Conservation (phyloP, 2,113 vertebrate genomes). For the Sceloporus tristichus region DNA sequence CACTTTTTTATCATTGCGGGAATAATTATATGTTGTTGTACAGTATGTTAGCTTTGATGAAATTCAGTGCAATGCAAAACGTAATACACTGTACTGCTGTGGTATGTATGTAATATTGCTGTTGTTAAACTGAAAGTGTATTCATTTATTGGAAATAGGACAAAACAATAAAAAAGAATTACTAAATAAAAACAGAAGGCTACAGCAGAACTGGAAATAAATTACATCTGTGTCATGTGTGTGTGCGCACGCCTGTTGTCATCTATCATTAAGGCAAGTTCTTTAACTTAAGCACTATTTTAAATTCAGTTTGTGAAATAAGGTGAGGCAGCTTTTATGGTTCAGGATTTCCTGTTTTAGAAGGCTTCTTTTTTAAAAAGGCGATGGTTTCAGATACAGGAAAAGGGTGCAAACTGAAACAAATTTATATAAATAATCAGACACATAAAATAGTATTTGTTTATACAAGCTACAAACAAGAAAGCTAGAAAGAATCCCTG, state of each 20-base stretch:
- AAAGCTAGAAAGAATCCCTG: not conserved
- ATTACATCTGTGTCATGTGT: slow-evolving; percentile 17
- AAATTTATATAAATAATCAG: slow-evolving; percentile 8
- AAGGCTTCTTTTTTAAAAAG: slow-evolving; percentile 31
- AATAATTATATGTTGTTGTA: not conserved
- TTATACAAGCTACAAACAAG: no score
- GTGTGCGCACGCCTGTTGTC: not conserved
- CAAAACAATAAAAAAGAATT: slow-evolving; percentile 24
- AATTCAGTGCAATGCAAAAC: not conserved
- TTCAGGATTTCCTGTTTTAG: not conserved
- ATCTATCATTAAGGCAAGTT: slow-evolving; percentile 13
- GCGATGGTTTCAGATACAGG: not conserved
- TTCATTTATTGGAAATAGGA: slow-evolving; percentile 30
- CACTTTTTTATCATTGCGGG: not conserved
- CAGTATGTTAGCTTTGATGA: slow-evolving; percentile 23
- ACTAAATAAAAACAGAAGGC: slow-evolving; percentile 38
- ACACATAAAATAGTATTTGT: not conserved
- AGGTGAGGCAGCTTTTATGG: not conserved
- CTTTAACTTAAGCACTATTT: slow-evolving; percentile 29
- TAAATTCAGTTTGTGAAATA: not conserved
- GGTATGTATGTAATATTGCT: slow-evolving; percentile 39
- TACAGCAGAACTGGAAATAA: slow-evolving; percentile 36
- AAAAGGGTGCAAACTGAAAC: slow-evolving; percentile 15
- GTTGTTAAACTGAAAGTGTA: slow-evolving; percentile 47
- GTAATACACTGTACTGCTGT: not conserved